phyloP scores from a whole-genome alignment of 2,888 invertebrate species.

The Dendrolimus houi region DNA sequence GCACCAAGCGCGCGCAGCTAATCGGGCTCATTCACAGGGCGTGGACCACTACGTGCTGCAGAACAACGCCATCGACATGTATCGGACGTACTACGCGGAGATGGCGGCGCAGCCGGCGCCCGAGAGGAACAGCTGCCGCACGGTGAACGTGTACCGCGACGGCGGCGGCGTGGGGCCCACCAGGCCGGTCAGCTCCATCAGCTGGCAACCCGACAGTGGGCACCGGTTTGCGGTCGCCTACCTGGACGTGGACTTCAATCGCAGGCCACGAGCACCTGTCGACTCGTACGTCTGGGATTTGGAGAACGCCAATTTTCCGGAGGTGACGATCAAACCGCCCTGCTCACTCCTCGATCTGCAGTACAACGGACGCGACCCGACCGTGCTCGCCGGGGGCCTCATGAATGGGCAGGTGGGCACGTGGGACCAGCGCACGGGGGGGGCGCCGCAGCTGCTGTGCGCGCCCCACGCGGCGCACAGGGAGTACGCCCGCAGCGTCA shows the following conservation, averaged over 20 bases:
- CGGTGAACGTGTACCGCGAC: constrained; percentile 90
- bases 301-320: constrained; percentile 89
- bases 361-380: constrained; percentile 88
- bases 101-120: constrained; percentile 78
- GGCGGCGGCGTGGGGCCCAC: constrained; percentile 68
- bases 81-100: constrained; percentile 89
- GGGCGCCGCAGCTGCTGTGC: constrained; percentile 81
- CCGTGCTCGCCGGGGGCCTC: constrained; percentile 81
- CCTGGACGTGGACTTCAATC: constrained; percentile 85
- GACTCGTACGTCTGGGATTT: constrained; percentile 89
- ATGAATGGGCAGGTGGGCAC: constrained; percentile 79
- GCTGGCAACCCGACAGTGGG: constrained; percentile 91
- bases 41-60: constrained; percentile 91
- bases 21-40: constrained; percentile 56
- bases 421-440: constrained; percentile 88
- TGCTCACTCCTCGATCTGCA: constrained; percentile 86
- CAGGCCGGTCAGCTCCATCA: constrained; percentile 84
- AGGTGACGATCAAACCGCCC: constrained; percentile 80
- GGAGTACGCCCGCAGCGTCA: constrained; percentile 88
- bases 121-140: constrained; percentile 81
- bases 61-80: constrained; percentile 95
- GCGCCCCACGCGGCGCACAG: constrained; percentile 88
- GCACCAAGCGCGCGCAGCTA: too few relatives aligned
- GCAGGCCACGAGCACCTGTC: constrained; percentile 40
- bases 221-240: constrained; percentile 88